Percentiles rank a stretch among this genome's conserved stretches.
Conservation (phyloP, 2,113 vertebrate genomes). For the Larimichthys crocea region DNA sequence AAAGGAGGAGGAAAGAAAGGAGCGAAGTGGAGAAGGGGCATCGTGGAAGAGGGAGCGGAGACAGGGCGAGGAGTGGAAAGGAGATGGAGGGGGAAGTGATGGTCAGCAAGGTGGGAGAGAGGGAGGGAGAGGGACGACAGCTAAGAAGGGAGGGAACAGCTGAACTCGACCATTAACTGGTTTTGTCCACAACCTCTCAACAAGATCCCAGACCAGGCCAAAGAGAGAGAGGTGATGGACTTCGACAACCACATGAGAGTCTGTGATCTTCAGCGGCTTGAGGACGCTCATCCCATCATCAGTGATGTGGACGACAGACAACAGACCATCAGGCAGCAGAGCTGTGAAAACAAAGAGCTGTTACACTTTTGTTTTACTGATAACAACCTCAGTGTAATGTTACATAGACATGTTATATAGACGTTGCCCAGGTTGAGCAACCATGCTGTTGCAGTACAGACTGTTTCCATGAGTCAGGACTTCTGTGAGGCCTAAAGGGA, state of each 20-base stretch:
- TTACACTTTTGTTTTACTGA: not conserved
- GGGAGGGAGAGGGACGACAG: too few relatives aligned
- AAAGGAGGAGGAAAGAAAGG: too few relatives aligned
- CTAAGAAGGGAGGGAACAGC: too few relatives aligned
- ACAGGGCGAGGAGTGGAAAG: too few relatives aligned
- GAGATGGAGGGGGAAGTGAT: too few relatives aligned
- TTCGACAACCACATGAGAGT: slow-evolving; percentile 6
- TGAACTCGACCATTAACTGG: not conserved
- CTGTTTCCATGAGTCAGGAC: too few relatives aligned
- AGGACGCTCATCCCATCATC: slow-evolving; percentile 8
- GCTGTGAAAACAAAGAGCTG: not conserved
- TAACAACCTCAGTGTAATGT: not conserved
- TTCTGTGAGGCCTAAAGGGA: too few relatives aligned
- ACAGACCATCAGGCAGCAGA: not conserved
- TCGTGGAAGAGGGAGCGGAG: too few relatives aligned
- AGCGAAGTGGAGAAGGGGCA: too few relatives aligned
- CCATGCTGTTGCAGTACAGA: too few relatives aligned
- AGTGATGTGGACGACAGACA: not conserved
- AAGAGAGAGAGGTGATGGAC: slow-evolving; percentile 4
- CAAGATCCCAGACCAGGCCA: not conserved
- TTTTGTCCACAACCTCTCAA: not conserved
- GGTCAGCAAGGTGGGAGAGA: too few relatives aligned
- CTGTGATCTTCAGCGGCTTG: slow-evolving; percentile 8
- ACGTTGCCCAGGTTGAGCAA: too few relatives aligned
- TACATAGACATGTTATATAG: not conserved